Conservation (phyloP, 2,797 vertebrate species). For the Acropternis orthonyx region DNA sequence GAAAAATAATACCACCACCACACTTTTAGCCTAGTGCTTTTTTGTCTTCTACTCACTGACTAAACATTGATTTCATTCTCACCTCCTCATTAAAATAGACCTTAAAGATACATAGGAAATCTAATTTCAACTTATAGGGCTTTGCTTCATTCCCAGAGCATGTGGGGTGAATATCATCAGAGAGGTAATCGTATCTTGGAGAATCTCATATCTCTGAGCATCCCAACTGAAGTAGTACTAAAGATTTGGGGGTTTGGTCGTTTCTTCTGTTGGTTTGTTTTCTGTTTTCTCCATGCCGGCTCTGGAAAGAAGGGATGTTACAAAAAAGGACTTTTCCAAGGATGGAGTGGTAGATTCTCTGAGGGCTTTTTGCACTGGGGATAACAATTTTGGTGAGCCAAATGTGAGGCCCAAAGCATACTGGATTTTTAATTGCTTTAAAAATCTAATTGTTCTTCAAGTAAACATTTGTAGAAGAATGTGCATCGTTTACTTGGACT, state of each 20-base stretch:
- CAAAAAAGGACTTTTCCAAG: neutral
- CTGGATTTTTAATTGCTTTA: neutral
- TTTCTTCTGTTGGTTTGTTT: neutral
- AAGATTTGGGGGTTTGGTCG: neutral
- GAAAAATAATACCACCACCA: neutral
- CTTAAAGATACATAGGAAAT: conserved; percentile 16
- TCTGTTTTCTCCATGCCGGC: neutral
- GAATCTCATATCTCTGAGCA: neutral
- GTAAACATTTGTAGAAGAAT: neutral
- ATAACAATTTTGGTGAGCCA: neutral
- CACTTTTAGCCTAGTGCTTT: neutral
- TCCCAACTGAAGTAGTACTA: neutral
- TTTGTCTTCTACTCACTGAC: neutral
- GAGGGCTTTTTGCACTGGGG: neutral
- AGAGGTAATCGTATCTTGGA: neutral
- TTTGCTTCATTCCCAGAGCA: neutral
- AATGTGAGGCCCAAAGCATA: neutral
- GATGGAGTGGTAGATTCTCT: neutral
- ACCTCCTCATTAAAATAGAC: neutral
- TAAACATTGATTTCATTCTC: conserved; percentile 24
- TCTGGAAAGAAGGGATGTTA: conserved; percentile 5
- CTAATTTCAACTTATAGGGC: neutral
- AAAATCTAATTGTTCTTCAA: neutral
- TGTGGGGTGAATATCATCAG: neutral
- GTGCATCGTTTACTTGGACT: neutral